A percentile compares a stretch with the other conserved stretches of the same genome.
Conservation (phyloP, 2,888 invertebrate species). For the Drosophila trichaetosa region DNA sequence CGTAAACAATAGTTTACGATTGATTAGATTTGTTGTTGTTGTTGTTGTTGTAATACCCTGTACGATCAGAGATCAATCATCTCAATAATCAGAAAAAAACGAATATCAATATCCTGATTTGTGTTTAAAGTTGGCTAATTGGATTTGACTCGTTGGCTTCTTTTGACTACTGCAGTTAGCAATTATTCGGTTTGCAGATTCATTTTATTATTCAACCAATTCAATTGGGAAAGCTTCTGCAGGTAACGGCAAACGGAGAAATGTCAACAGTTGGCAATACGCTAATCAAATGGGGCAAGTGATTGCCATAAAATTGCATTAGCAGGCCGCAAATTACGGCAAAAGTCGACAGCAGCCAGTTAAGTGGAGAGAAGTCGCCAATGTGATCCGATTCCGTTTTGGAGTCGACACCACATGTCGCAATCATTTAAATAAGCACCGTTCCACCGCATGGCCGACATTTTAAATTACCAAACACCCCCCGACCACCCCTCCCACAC, state of each 20-base stretch:
- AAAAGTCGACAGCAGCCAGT: constrained; percentile 19
- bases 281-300: constrained; percentile 50
- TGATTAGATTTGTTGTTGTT: background rate
- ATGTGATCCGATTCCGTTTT: constrained; percentile 32
- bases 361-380: constrained; percentile 40
- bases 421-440: constrained; percentile 51
- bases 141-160: background rate
- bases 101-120: background rate
- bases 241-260: constrained; percentile 23
- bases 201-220: background rate
- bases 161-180: background rate
- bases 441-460: constrained; percentile 33
- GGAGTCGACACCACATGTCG: constrained; percentile 36
- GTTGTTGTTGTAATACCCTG: background rate
- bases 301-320: constrained; percentile 55
- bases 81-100: background rate
- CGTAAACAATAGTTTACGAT: background rate
- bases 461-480: constrained; percentile 6
- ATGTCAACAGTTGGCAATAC: constrained; percentile 40
- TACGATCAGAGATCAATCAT: background rate
- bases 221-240: constrained; percentile 7
- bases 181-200: background rate
- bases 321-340: constrained; percentile 41
- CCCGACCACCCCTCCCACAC: background rate
- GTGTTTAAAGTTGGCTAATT: background rate